Percentiles rank a stretch among this genome's conserved stretches.
phyloP scores from a whole-genome alignment of 2,888 invertebrate genomes.

The Xestia xanthographa region DNA sequence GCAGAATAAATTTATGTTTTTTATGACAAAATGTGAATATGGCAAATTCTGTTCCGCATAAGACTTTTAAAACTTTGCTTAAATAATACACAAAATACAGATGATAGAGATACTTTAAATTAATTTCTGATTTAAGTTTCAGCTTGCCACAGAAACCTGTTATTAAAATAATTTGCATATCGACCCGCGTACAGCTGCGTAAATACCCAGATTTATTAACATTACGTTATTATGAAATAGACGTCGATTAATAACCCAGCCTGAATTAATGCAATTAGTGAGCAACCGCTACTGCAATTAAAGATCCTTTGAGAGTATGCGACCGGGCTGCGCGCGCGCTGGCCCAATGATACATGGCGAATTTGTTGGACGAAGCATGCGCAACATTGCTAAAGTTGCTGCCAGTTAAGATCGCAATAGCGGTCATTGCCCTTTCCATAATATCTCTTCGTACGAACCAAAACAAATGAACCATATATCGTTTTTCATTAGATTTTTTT shows the following conservation, averaged over 20 bases:
- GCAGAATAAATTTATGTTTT: background rate
- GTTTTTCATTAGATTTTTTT: no score
- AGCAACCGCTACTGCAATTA: slow-evolving; percentile 62
- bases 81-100: background rate
- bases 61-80: slow-evolving; percentile 18
- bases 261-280: slow-evolving; percentile 58
- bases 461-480: no score
- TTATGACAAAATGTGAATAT: background rate
- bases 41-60: background rate
- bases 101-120: slow-evolving; percentile 23
- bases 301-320: slow-evolving; percentile 43
- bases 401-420: no score
- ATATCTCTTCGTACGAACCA: no score
- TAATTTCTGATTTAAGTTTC: slow-evolving; percentile 34
- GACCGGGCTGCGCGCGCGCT: slow-evolving; percentile 41
- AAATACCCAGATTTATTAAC: slow-evolving; percentile 50
- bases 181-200: slow-evolving; percentile 45
- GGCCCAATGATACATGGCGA: slow-evolving; percentile 28
- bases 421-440: no score
- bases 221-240: slow-evolving; percentile 39
- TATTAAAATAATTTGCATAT: slow-evolving; percentile 49
- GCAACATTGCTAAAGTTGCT: no score
- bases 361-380: slow-evolving; percentile 28
- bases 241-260: slow-evolving; percentile 47
- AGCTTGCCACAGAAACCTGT: slow-evolving; percentile 36